Evolutionary conservation across 2,797 vertebrate genomes (phyloP), one percentile per base, ranked within the genome.

Genomic region (Myotis myotis): DNA sequence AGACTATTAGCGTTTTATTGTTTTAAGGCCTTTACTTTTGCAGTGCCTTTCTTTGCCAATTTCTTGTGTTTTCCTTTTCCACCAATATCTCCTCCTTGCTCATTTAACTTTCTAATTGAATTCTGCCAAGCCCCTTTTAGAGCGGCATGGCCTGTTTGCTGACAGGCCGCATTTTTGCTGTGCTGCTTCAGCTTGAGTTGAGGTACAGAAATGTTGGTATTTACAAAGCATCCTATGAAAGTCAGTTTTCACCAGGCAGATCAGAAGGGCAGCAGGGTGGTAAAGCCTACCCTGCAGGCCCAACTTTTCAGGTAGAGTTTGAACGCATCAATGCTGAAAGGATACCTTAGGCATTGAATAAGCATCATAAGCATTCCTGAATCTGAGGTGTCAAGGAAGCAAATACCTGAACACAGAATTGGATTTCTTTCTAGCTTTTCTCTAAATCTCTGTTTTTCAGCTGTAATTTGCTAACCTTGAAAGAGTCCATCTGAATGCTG

Each of bases 121-220:
- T 80, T 60, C 2, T 62, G 22, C 30, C 38, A 28, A 60, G 79
- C 88, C 97, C 66, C 47, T 47, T 30, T 81, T 66, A 66, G 87
- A 38, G 81, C 94, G 93, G 57, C 91, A 80, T 1, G 25, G 84
- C 66, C 0, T 83, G 72, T 89, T 94, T 87, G 81, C 38, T 97
- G 92, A 72, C 82, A 85, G 94, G 87, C 82, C 87, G 19, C 25
- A 47, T 90, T 89, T 87, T 93, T 85, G 16, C 38, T 70, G 16
- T 41, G 78, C 80, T 88, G 87, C 94, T 92, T 95, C 87, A 96
- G 53, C 2, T 71, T 83, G 93, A 93, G 89, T 88, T 79, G 22
- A 25, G 84, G 91, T 68, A 95, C 95, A 96, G 66, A 97, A 96
- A 96, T 97, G 96, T 93, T 97, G 97, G 93, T 97, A 94, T 97